Evolutionary conservation across 2,113 vertebrate genomes (phyloP).

Genomic region (Aptenodytes forsteri): DNA sequence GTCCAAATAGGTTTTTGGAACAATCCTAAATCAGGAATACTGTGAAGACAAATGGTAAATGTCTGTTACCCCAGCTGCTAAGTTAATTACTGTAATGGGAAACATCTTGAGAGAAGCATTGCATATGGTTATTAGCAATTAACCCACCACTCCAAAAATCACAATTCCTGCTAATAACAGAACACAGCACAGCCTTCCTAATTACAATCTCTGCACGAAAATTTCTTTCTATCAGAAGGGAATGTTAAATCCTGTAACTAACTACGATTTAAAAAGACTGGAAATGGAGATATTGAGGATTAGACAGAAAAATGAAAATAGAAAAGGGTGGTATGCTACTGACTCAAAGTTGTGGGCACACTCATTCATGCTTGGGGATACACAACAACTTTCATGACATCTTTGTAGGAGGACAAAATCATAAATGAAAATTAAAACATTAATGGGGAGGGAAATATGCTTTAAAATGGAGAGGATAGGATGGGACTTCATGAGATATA

Average conservation of each 20-base stretch:
- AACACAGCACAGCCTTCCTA: constrained; percentile 65
- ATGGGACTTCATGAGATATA: not conserved
- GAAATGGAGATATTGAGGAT: constrained; percentile 3
- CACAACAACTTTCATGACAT: not conserved
- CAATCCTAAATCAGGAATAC: constrained; percentile 63
- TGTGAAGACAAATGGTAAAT: constrained; percentile 79
- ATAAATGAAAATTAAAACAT: not conserved
- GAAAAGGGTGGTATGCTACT: not conserved
- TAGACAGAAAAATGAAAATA: constrained; percentile 8
- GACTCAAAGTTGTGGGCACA: not conserved
- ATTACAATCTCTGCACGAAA: constrained; percentile 62
- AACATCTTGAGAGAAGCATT: constrained; percentile 81
- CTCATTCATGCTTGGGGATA: not conserved
- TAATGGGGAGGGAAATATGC: not conserved
- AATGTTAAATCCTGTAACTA: constrained; percentile 59
- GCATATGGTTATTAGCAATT: constrained; percentile 81
- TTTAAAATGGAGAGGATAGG: not conserved
- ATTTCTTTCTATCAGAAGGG: constrained; percentile 43
- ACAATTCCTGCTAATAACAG: constrained; percentile 79
- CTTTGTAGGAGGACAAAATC: not conserved
- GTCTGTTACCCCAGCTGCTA: constrained; percentile 79
- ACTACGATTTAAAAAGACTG: constrained; percentile 49
- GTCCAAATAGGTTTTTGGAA: constrained; percentile 44
- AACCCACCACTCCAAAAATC: constrained; percentile 78
- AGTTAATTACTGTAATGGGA: constrained; percentile 81